These are phyloP conservation scores for Sakesphorus luctuosus DNA, from an alignment of 2,113 vertebrate genomes.

Conservation along the genomic window DNA sequence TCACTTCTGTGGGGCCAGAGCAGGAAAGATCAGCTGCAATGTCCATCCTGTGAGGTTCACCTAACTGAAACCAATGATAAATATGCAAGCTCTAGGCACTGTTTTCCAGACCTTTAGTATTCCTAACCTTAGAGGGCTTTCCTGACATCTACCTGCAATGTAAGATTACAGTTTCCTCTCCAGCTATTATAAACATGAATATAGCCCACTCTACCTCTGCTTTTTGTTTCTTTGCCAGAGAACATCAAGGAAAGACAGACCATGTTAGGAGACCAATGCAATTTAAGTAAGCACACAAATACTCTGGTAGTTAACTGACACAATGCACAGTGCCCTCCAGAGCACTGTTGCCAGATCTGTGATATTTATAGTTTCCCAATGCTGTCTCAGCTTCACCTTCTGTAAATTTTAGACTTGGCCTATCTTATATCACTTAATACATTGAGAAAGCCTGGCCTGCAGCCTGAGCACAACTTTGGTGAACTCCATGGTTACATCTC, in stretches of 20 bases:
- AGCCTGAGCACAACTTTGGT: not conserved
- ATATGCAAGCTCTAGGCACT: not conserved
- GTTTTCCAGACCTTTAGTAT: not conserved
- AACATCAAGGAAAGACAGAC: not conserved
- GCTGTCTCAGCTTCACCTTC: not conserved
- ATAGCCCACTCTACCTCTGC: not conserved
- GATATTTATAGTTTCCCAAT: not conserved
- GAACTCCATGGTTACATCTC: not conserved
- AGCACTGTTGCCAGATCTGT: not conserved
- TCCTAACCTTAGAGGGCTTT: not conserved
- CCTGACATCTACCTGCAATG: not conserved
- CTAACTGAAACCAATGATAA: not conserved
- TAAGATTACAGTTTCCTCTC: not conserved
- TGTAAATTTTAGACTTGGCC: not conserved
- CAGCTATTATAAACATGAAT: not conserved
- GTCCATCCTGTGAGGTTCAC: not conserved
- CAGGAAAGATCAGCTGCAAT: not conserved
- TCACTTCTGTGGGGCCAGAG: not conserved
- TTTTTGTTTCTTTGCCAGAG: not conserved
- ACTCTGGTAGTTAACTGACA: not conserved
- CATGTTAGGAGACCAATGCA: not conserved
- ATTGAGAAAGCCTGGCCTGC: not conserved
- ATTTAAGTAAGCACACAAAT: not conserved
- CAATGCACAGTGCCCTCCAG: not conserved
- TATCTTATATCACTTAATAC: not conserved